Base-by-base conservation (phyloP, 2,113 vertebrate genomes). In the Anguilla japonica region DNA sequence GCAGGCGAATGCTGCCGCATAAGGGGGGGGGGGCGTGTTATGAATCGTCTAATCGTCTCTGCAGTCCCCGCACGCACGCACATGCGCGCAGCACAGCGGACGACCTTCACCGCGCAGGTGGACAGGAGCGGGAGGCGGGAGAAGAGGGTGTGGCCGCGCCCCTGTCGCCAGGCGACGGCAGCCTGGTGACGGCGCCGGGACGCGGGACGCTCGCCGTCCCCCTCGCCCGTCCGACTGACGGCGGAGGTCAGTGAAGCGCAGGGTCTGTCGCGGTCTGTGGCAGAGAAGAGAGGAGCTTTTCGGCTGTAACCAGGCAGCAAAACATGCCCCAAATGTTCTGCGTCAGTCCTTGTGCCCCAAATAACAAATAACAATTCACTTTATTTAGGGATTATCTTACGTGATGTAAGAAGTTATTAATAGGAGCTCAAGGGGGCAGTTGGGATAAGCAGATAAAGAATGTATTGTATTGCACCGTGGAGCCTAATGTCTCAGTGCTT, bases 101-200 rank as follows among this genome's bases (percentile, higher is more conserved):
- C 87, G 87, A 90, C 88, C 86, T 91, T 89, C 85, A 20, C 18
- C 71, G 89, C 83, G 75, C 39, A 57, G 82, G 26, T 9, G 71
- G 79, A 34, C 67, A 9, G 75, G 75, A 29, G 43, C 29, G 3
- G 50, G 7, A 14, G 9, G 53, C 11, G n/a, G 34, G 34, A 15
- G 43, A 75, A 6, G 60, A 67, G 60, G 71, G n/a, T 22, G 18
- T 50, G 7, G 22, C 50, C 15, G 50, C 20, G 41, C 40, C 43
- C 9, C 50, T 13, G 20, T 46, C 50, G 34, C 56, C 50, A 56
- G 43, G 29, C n/a, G 75, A 34, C 2, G 16, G 78, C 4, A 43
- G 40, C 39, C 5, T 15, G 11, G 4, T 26, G 26, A 50, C 56
- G 40, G 56, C 4, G 18, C 22, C 3, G 1, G 22, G 22, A 67